A percentile compares a stretch with the other conserved stretches of the same genome.
Evolutionary conservation across 2,113 vertebrate genomes (phyloP).

Genomic region (Natator depressus): DNA sequence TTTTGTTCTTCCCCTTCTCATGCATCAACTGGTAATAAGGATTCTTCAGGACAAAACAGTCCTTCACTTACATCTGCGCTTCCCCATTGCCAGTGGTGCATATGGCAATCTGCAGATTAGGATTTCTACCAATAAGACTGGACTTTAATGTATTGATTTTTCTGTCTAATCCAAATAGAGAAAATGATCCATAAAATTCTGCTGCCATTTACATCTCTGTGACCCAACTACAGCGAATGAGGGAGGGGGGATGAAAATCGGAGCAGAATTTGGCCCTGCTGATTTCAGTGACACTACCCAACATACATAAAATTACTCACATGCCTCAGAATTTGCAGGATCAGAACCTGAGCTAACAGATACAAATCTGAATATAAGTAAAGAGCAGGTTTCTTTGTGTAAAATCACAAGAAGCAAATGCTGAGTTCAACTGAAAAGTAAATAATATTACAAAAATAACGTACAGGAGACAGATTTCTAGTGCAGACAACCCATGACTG

Average conservation of each 20-base stretch:
- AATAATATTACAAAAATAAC: background rate
- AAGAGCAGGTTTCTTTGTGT: background rate
- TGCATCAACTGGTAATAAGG: no score
- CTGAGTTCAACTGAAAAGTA: background rate
- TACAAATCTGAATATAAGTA: background rate
- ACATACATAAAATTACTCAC: background rate
- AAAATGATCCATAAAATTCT: background rate
- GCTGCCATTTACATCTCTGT: background rate
- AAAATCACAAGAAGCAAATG: background rate
- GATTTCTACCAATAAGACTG: background rate
- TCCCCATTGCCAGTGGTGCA: no score
- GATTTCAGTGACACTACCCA: background rate
- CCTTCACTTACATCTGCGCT: no score
- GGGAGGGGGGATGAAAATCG: background rate
- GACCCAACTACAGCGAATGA: no score
- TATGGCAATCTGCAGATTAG: background rate
- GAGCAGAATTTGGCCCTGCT: background rate
- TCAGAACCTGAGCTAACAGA: fast-evolving
- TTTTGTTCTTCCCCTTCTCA: constrained; percentile 1
- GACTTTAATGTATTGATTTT: fast-evolving
- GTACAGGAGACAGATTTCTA: background rate
- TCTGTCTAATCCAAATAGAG: background rate
- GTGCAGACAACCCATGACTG: background rate
- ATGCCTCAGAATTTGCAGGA: background rate
- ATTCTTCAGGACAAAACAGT: no score